phyloP scores from a whole-genome alignment of 2,888 invertebrate genomes.

The Aphrophora alni region DNA sequence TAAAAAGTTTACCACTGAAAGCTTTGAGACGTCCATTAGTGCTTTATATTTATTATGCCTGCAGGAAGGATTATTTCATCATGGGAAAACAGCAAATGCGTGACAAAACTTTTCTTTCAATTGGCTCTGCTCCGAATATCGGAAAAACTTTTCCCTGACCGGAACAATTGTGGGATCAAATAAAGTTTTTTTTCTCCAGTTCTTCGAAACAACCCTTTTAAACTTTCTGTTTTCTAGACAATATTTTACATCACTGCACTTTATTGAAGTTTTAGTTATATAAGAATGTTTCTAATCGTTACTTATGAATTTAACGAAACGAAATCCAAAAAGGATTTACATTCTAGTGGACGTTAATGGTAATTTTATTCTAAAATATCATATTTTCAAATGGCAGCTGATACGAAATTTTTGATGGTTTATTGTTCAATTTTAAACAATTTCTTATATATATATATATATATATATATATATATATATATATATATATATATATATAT shows the following conservation, averaged over 20 bases:
- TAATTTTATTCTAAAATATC: no score
- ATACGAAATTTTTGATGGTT: no score
- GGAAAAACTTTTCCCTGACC: not conserved
- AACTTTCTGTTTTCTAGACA: not conserved
- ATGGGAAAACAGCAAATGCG: conserved; percentile 6
- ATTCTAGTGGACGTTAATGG: no score
- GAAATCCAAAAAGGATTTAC: no score
- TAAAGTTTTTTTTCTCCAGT: not conserved
- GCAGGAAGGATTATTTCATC: not conserved
- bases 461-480: no score
- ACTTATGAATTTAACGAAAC: no score
- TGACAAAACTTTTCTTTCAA: conserved; percentile 7
- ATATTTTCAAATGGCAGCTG: no score
- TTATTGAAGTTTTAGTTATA: not conserved
- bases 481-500: no score
- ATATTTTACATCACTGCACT: not conserved
- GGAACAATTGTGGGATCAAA: not conserved
- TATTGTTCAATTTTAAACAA: no score
- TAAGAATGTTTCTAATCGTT: no score
- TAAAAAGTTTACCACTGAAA: no score
- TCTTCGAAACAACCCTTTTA: not conserved
- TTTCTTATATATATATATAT: no score
- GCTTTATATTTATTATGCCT: not conserved
- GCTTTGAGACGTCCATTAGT: not conserved
- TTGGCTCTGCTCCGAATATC: not conserved